Conservation (phyloP, 2,797 vertebrate genomes). For the Urocyon cinereoargenteus region DNA sequence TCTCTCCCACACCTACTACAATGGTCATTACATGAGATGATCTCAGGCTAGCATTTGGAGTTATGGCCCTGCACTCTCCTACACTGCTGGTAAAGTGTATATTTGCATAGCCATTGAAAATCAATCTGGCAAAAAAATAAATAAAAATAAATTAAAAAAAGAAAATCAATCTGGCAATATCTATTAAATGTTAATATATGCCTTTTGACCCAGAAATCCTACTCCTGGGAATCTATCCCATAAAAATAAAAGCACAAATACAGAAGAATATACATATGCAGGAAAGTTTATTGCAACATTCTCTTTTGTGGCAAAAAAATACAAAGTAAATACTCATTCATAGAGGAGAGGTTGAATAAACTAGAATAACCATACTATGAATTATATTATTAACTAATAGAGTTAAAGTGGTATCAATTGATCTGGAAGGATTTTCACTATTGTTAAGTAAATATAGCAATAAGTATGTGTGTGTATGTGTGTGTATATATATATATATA, state of each 20-base stretch:
- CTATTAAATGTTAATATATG: background rate
- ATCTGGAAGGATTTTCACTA: conserved; percentile 14
- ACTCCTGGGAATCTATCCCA: background rate
- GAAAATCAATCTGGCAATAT: background rate
- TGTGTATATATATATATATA: background rate
- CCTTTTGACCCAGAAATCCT: background rate
- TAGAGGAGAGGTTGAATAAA: background rate
- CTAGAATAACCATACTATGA: background rate
- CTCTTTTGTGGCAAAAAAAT: background rate
- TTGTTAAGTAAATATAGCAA: background rate
- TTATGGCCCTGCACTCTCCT: too few species aligned
- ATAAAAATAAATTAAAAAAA: too few species aligned
- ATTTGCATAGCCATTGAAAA: background rate
- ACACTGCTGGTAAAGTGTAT: background rate
- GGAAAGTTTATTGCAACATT: background rate
- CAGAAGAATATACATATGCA: background rate
- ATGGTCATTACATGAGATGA: background rate
- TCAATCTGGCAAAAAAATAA: background rate
- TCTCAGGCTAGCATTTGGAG: background rate
- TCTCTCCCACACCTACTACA: background rate
- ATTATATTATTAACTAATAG: background rate
- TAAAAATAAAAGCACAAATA: background rate
- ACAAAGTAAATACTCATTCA: background rate
- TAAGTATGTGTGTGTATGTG: background rate
- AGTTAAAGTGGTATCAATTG: background rate